Evolutionary conservation across 2,888 invertebrate genomes (phyloP), one percentile per base, ranked within the genome.

Genomic region (Eupithecia insigniata): DNA sequence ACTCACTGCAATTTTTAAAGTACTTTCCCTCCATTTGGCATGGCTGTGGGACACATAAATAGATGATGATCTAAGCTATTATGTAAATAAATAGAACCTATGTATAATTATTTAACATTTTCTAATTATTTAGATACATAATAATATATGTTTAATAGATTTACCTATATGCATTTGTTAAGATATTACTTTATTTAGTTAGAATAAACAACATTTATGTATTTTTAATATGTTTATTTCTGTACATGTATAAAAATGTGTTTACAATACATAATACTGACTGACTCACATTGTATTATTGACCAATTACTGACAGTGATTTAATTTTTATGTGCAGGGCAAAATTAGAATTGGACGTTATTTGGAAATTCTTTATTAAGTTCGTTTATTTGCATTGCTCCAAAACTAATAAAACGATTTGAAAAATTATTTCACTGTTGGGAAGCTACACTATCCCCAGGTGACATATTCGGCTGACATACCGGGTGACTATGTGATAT

Each of bases 101-200:
- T 43, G n/a, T 43, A 43, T 43, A n/a, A 43, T 43, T 43, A 43
- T 43, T 43, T 43, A 43, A n/a, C 43, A 43, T 43, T 39, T 43
- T 43, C n/a, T 43, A n/a, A 43, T n/a, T n/a, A 43, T 43, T 5
- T 43, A 43, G n/a, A 43, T 43, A 43, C 43, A n/a, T n/a, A n/a
- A n/a, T 43, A 43, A 5, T 14, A 14, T 55, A 55, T 26, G 26
- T 26, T 55, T 12, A 55, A 12, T 26, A 55, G 26, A 55, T 55
- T 26, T 26, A 55, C 60, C 26, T 30, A 30, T 12, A 61, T 72
- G 46, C 66, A 72, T 69, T 71, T 67, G 51, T 51, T 62, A 72
- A 36, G 39, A 51, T 51, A 26, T 67, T n/a, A 58, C 4, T 30
- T 51, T 32, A n/a, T 66, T 26, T 70, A 43, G 66, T 43, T 65